phyloP scores from a whole-genome alignment of 2,797 vertebrate genomes.

The Cygnus olor region DNA sequence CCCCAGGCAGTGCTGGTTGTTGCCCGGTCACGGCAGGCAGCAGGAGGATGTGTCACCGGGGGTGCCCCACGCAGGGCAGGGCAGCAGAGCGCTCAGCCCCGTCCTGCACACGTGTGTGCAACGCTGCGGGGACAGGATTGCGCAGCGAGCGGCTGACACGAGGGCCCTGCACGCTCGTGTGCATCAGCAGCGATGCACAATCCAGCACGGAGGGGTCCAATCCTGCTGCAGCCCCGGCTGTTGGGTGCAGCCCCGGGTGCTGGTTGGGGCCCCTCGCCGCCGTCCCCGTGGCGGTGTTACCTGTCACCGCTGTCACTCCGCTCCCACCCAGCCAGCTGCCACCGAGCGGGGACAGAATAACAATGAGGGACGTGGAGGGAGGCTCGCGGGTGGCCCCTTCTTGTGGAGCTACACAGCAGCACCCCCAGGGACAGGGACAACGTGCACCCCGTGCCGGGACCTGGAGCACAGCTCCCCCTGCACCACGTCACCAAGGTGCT shows the following conservation, averaged over 20 bases:
- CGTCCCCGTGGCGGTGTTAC: conserved; percentile 11
- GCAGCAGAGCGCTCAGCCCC: neutral
- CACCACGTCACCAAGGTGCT: accelerated
- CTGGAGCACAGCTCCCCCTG: neutral
- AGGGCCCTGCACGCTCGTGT: neutral
- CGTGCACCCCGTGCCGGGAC: accelerated
- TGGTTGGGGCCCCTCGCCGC: neutral
- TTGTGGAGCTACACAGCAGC: accelerated
- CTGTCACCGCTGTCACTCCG: conserved; percentile 66
- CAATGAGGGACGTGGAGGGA: conserved; percentile 26
- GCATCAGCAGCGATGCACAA: neutral
- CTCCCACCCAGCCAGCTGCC: conserved; percentile 60
- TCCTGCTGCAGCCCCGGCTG: neutral
- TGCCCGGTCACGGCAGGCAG: no score
- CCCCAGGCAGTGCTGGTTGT: neutral
- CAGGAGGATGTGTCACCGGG: no score
- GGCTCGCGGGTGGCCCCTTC: neutral
- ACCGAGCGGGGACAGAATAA: conserved; percentile 24
- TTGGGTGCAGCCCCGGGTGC: no score
- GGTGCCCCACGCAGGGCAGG: neutral
- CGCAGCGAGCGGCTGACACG: neutral
- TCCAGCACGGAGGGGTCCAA: neutral
- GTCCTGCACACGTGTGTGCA: neutral
- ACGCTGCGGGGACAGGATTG: no score
- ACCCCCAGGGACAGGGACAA: neutral